Evolutionary conservation across 2,888 invertebrate species (phyloP).

Genomic region (Hesperia comma): DNA sequence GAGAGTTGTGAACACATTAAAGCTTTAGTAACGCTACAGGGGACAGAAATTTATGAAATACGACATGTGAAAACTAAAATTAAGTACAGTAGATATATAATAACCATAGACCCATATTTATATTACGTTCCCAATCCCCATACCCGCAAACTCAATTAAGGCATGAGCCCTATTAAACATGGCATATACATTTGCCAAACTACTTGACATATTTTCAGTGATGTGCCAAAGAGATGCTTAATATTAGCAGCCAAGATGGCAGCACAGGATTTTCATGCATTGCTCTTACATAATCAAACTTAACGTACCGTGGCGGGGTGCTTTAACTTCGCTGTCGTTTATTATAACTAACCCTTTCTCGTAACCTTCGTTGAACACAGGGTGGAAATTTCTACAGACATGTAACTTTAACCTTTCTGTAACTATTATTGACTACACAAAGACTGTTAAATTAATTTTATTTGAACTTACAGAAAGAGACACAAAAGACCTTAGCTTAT

Average conservation of each 20-base stretch:
- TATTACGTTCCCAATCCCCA: neutral
- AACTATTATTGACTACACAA: too few relatives aligned
- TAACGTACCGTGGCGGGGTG: slow-evolving; percentile 2
- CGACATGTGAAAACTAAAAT: too few relatives aligned
- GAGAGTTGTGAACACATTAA: too few relatives aligned
- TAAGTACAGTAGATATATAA: neutral
- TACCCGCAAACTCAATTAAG: neutral
- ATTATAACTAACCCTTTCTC: slow-evolving; percentile 4
- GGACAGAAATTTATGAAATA: too few relatives aligned
- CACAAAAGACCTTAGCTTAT: too few relatives aligned
- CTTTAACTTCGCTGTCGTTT: neutral
- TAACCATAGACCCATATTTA: neutral
- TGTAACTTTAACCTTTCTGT: too few relatives aligned
- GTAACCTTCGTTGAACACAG: neutral
- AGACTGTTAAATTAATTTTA: too few relatives aligned
- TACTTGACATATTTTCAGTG: slow-evolving; percentile 13
- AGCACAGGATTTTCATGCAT: neutral
- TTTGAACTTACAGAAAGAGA: too few relatives aligned
- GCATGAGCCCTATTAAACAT: neutral
- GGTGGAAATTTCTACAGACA: too few relatives aligned
- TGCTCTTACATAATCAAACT: neutral
- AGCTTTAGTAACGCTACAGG: too few relatives aligned
- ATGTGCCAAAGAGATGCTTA: slow-evolving; percentile 8
- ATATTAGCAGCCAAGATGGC: slow-evolving; percentile 2
- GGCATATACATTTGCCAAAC: slow-evolving; percentile 4